These are phyloP conservation scores for Hydractinia echinata DNA, from an alignment of 30 jellyfish, hydroid and myxozoan species.

Conservation along the genomic window DNA sequence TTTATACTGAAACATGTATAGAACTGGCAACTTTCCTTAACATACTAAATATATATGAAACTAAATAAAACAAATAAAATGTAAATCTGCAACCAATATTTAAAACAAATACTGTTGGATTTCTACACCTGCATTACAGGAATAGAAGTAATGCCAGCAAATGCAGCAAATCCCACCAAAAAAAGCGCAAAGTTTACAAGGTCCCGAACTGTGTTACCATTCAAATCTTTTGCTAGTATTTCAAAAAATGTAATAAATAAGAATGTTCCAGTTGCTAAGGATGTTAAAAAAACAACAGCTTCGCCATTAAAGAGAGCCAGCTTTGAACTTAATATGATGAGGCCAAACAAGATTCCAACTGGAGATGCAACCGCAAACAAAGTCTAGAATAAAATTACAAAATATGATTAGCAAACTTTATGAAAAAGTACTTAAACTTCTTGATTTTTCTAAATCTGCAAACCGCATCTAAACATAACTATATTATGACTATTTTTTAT, in stretches of 20 bases:
- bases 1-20: too few species aligned
- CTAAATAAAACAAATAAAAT: neutral
- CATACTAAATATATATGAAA: too few species aligned
- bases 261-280: constrained; percentile 48
- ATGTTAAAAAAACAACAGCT: constrained; percentile 30
- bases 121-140: constrained; percentile 19
- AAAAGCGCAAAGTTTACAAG: constrained; percentile 16
- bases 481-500: too few species aligned
- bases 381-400: constrained; percentile 22
- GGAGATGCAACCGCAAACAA: constrained; percentile 47
- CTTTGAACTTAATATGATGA: constrained; percentile 16
- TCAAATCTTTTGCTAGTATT: constrained; percentile 43
- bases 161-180: constrained; percentile 35
- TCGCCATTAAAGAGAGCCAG: neutral
- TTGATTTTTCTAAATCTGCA: too few species aligned
- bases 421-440: too few species aligned
- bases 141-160: constrained; percentile 32
- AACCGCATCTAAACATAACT: too few species aligned
- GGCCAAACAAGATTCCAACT: constrained; percentile 38
- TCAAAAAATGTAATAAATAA: constrained; percentile 45
- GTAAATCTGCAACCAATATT: neutral
- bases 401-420: too few species aligned
- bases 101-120: neutral
- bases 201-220: constrained; percentile 28
- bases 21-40: too few species aligned